Evolutionary conservation across 2,888 invertebrate genomes (phyloP), one percentile per base, ranked within the genome.

Genomic region (Tetranychus piercei): DNA sequence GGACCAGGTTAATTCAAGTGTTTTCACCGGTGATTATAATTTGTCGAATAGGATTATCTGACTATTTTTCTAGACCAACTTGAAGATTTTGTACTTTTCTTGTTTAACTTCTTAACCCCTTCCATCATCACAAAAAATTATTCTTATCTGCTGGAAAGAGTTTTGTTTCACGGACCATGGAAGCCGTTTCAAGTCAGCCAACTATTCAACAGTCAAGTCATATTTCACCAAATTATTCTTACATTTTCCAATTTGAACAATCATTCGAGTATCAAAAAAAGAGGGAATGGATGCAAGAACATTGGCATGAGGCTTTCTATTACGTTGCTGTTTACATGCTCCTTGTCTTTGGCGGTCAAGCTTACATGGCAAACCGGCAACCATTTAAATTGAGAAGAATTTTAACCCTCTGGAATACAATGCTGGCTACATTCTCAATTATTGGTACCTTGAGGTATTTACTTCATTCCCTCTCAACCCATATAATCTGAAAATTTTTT

Each of bases 261-360:
- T 89, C 91, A 82, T 97, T 95, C 84, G 90, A 91, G 81, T 92
- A 94, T 81, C 87, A 89, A 80, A 88, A 89, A 80, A 91, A 92
- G 80, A 88, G 90, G 82, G 88, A 88, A 84, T 96, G 95, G 94
- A 96, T 97, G 94, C 88, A 89, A 79, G 88, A 91, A 80, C 92
- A 97, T 83, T 97, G 97, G 97, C 92, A 91, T 76, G 88, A 90
- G 81, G 91, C 91, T 75, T 92, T 94, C 84, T 92, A 93, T 81
- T 90, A 89, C 7, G 82, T 87, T 90, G 78, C 91, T 91, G 78
- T 86, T 90, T 99, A 99, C 83, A 91, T 97, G 88, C 86, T 92
- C 77, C 86, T 94, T 78, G 92, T 99, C 81, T 96, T 94, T 83
- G 90, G 90, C 78, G 94, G 94, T 72, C 93, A 94, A 82, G 88